Base-by-base conservation (phyloP, 1,140 invertebrate species). In the Penaeus vannamei region DNA sequence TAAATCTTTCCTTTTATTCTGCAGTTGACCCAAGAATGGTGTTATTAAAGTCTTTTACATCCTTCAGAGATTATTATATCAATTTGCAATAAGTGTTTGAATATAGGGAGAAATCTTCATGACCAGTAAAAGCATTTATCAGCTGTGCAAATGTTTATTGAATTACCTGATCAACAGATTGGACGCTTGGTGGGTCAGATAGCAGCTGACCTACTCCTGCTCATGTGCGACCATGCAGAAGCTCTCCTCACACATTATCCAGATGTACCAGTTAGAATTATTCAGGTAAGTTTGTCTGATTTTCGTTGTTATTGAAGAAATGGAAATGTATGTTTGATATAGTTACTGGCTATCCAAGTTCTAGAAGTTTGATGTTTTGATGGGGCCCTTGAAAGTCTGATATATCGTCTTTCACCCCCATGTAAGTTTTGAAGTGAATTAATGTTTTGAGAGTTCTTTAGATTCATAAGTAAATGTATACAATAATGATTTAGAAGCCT, bases 131-230 rank as follows among this genome's bases (percentile, higher is more conserved):
- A 95, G 94, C 23, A 72, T 14, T 53, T 53, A 12, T 66, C 66
- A 72, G 1, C 66, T 20, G 66, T 72, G 3, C 19, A 19, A 72
- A 72, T 72, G n/a, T 72, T 77, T 19, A 22, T 23, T 26, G 20
- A 36, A 17, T 86, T 26, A n/a, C 36, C 29, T 85, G 42, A 3
- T 81, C 23, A 53, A 20, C 86, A 91, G 91, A 89, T 91, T 88
- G 91, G 90, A 36, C 80, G 90, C 22, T 60, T 90, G 36, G 96
- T 98, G 32, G 97, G 96, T 59, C 96, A 97, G 93, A 95, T 98
- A n/a, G 96, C 97, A 7, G 96, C 96, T 90, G 97, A 98, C 93
- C 95, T 96, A 92, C 93, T 98, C 79, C 93, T 96, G 77, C 93
- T 97, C 79, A 93, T 98, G 42, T 96, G 96, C 92, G 97, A 98